phyloP scores from a whole-genome alignment of 2,888 invertebrate genomes.

The Aquatica leii region DNA sequence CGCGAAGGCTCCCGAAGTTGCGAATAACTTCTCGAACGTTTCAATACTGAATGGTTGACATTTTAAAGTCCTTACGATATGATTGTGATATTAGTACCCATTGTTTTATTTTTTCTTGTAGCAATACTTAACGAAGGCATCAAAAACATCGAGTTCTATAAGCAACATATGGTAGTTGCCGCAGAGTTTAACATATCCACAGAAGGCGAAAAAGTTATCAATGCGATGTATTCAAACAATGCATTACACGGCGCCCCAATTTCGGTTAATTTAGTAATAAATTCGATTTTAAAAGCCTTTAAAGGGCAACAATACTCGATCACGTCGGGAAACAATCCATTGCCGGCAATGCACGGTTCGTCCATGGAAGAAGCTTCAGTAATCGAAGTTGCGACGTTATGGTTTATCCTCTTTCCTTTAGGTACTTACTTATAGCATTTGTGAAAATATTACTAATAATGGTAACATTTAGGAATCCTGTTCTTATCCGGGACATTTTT shows the following conservation, averaged over 20 bases:
- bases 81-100: no score
- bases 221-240: conserved; percentile 61
- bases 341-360: conserved; percentile 39
- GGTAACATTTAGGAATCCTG: conserved; percentile 52
- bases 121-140: conserved; percentile 58
- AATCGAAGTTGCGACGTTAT: conserved; percentile 49
- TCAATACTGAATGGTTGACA: no score
- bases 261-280: conserved; percentile 63
- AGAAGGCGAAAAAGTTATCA: conserved; percentile 35
- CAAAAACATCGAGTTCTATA: conserved; percentile 60
- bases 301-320: conserved; percentile 55
- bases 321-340: conserved; percentile 52
- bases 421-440: no score
- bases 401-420: conserved; percentile 56
- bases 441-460: conserved; percentile 49
- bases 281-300: conserved; percentile 58
- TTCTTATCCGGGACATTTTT: conserved; percentile 65
- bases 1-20: no score
- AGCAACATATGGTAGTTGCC: conserved; percentile 60
- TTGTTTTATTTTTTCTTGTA: conserved; percentile 49
- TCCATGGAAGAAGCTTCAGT: conserved; percentile 45
- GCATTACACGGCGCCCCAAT: conserved; percentile 65
- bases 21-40: no score
- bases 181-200: conserved; percentile 58
- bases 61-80: no score